These are phyloP conservation scores for Agonopterix arenella DNA, from an alignment of 2,888 invertebrate species.

Conservation along the genomic window DNA sequence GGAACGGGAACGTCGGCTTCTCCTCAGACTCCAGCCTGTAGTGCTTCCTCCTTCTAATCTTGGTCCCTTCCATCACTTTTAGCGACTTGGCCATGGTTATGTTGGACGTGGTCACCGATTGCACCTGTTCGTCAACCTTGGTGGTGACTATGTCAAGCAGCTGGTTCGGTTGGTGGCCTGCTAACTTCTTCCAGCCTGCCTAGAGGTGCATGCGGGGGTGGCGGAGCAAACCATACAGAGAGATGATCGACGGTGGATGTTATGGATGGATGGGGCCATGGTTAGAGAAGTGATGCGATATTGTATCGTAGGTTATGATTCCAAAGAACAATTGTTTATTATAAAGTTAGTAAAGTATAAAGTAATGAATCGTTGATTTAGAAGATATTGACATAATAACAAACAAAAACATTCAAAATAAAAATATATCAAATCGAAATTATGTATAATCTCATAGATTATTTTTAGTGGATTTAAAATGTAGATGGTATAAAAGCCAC, in stretches of 20 bases:
- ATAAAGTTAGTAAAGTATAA: constrained; percentile 15
- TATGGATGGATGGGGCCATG: constrained; percentile 13
- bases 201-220: constrained; percentile 26
- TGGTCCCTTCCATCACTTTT: constrained; percentile 77
- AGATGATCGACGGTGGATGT: constrained; percentile 1
- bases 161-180: constrained; percentile 78
- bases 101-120: constrained; percentile 51
- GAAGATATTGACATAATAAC: no score
- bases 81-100: constrained; percentile 52
- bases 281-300: constrained; percentile 9
- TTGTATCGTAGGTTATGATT: constrained; percentile 4
- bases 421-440: no score
- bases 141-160: constrained; percentile 82
- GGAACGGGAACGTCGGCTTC: constrained; percentile 86
- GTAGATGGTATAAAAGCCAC: constrained; percentile 23
- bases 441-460: no score
- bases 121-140: constrained; percentile 78
- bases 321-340: background rate
- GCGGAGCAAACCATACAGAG: constrained; percentile 20
- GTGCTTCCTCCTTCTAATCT: constrained; percentile 81
- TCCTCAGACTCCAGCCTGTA: constrained; percentile 89
- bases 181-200: constrained; percentile 81
- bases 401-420: no score
- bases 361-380: no score
- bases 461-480: no score